A percentile compares a stretch with the other conserved stretches of the same genome.
Evolutionary conservation across 2,888 invertebrate genomes (phyloP).

Genomic region (Drosophila subsilvestris): DNA sequence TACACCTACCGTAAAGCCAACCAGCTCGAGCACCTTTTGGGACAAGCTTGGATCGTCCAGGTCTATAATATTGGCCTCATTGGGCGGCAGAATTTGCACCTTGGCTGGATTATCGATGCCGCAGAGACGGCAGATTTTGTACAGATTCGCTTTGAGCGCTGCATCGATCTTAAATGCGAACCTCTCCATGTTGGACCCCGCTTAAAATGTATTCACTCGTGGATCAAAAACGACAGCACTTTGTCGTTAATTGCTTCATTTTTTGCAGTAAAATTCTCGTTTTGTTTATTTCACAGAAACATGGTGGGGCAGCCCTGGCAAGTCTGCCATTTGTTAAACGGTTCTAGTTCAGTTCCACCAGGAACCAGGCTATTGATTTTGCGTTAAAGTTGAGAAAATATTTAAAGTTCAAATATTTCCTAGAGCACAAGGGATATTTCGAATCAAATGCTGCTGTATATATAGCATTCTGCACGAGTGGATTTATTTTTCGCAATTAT

Average conservation of each 20-base stretch:
- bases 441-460: too few relatives aligned
- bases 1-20: conserved; percentile 78
- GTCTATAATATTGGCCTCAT: conserved; percentile 57
- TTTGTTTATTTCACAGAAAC: conserved; percentile 65
- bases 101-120: conserved; percentile 83
- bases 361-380: too few relatives aligned
- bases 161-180: conserved; percentile 84
- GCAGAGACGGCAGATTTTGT: conserved; percentile 84
- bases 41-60: conserved; percentile 81
- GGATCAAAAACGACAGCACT: background rate
- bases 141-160: conserved; percentile 81
- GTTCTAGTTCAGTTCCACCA: background rate
- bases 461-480: too few relatives aligned
- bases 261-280: conserved; percentile 17
- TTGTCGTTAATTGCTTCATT: conserved; percentile 27
- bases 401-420: too few relatives aligned
- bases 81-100: conserved; percentile 36
- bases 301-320: background rate
- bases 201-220: conserved; percentile 1
- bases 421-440: too few relatives aligned
- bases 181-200: conserved; percentile 73
- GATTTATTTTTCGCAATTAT: too few relatives aligned
- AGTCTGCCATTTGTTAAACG: conserved; percentile 14
- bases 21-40: conserved; percentile 80
- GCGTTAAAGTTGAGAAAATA: too few relatives aligned